Evolutionary conservation across 2,797 vertebrate species (phyloP).

Genomic region (Ctenochaetus hawaiiensis): DNA sequence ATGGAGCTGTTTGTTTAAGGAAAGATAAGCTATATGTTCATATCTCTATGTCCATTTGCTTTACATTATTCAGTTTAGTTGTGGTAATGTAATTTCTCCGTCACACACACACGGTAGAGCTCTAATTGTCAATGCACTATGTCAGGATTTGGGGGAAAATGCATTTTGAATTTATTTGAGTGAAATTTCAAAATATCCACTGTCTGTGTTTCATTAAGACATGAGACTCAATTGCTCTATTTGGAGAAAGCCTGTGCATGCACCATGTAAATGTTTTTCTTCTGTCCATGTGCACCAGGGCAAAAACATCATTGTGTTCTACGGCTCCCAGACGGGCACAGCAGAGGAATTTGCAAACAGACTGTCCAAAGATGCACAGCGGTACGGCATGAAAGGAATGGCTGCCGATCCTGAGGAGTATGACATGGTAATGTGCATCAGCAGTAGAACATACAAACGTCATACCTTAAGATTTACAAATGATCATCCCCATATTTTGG

Average conservation of each 20-base stretch:
- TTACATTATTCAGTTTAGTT: background rate
- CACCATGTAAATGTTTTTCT: conserved; percentile 12
- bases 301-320: conserved; percentile 96
- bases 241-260: background rate
- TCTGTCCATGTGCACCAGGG: conserved; percentile 74
- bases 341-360: conserved; percentile 96
- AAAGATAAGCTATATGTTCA: background rate
- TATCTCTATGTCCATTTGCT: background rate
- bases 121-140: conserved; percentile 1
- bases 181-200: background rate
- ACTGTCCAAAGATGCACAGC: conserved; percentile 95
- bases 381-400: conserved; percentile 98
- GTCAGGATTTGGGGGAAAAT: background rate
- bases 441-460: conserved; percentile 11
- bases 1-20: conserved; percentile 1
- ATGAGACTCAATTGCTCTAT: background rate
- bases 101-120: background rate
- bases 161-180: background rate
- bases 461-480: background rate
- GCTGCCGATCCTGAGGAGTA: conserved; percentile 97
- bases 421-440: conserved; percentile 88
- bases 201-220: background rate
- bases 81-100: background rate
- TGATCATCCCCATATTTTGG: conserved; percentile 42
- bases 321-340: conserved; percentile 98